Base-by-base conservation (phyloP, 2,113 vertebrate genomes). In the Mobula birostris region DNA sequence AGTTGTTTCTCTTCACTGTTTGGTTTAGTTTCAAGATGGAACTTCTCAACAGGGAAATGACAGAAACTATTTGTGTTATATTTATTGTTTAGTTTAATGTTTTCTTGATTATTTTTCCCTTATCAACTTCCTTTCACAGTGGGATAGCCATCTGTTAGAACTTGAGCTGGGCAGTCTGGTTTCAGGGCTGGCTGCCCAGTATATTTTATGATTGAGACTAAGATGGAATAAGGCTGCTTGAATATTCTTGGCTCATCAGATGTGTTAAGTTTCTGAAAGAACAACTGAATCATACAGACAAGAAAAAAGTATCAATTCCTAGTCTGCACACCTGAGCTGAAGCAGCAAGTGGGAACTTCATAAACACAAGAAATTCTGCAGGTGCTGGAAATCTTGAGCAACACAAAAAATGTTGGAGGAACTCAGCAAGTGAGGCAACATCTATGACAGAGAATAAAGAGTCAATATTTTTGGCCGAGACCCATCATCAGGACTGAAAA, bases 121-220 rank as follows among this genome's bases (percentile, higher is more conserved):
- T 66, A 68, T 68, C 85, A 32, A 90, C 61, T 90, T 90, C 85
- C 85, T 66, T 90, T 61, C 85, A 90, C 14, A 32, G 61, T 90
- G 32, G 61, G n/a, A 68, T 90, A 90, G 58, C 85, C 29, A 90
- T 90, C 85, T 90, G 85, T n/a, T 61, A n/a, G 29, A 66, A 66
- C 63, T 90, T 90, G 61, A 90, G 15, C 27, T 15, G 29, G 85
- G n/a, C 29, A 90, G n/a, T 32, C 58, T 66, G 61, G 61, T 17
- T 90, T 63, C 85, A 90, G 61, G 85, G n/a, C 85, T 32, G n/a
- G 85, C 85, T 66, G 85, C 61, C 85, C 85, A 66, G 85, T 15
- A 66, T 32, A 40, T 68, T 88, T 90, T 32, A 90, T 68, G 58
- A 68, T 19, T 90, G 85, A 14, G 66, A 29, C 66, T 66, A 15